phyloP scores from a whole-genome alignment of 2,113 vertebrate species.

The Anolis carolinensis region DNA sequence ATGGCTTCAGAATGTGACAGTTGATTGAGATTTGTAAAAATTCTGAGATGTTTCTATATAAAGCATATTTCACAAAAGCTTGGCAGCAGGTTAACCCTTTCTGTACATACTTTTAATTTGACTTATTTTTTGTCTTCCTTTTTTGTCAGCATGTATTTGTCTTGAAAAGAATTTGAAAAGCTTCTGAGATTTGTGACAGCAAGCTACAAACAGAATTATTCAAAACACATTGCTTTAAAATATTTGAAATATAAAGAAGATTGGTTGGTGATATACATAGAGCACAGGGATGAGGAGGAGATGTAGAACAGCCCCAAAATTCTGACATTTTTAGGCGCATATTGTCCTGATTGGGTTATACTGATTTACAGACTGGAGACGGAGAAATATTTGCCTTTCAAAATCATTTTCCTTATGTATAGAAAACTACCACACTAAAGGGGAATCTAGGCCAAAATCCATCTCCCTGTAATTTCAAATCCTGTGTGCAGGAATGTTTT shows the following conservation, averaged over 20 bases:
- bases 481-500: neutral
- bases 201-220: constrained; percentile 78
- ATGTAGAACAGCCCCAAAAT: too few species aligned
- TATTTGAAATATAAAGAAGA: constrained; percentile 72
- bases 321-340: neutral
- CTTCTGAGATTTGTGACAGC: constrained; percentile 78
- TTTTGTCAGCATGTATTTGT: constrained; percentile 62
- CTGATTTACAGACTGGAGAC: neutral
- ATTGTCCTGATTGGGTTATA: neutral
- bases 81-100: constrained; percentile 59
- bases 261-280: constrained; percentile 72
- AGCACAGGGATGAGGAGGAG: constrained; percentile 6
- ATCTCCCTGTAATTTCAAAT: too few species aligned
- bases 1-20: constrained; percentile 33
- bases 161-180: constrained; percentile 76
- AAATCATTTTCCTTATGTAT: too few species aligned
- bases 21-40: constrained; percentile 46
- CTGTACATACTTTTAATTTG: constrained; percentile 34
- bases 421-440: neutral
- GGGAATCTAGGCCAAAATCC: neutral
- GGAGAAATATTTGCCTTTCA: too few species aligned
- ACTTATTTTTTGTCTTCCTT: constrained; percentile 32
- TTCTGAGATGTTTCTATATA: constrained; percentile 31
- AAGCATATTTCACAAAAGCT: constrained; percentile 28
- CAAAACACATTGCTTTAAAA: constrained; percentile 70